Evolutionary conservation across 2,797 vertebrate genomes (phyloP), one percentile per base, ranked within the genome.

Genomic region (Gambusia yucatana): DNA sequence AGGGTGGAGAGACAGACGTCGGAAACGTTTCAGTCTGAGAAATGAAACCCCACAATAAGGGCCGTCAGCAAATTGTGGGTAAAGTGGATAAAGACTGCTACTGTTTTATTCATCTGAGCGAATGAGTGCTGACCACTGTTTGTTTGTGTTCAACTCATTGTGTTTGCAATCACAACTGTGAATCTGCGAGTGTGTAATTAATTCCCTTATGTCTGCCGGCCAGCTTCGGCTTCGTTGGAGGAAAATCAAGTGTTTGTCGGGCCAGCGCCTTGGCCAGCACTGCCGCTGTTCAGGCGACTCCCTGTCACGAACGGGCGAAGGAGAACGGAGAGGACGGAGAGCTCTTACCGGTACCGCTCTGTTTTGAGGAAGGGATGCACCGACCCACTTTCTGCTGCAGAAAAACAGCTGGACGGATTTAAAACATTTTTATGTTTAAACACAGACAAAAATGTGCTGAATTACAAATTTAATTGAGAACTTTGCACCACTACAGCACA

Each of bases 61-160:
- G 65, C 86, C 82, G 90, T 94, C 92, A 94, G 92, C 91, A 84
- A 76, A 91, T 92, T 92, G 71, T 77, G 71, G 63, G 74, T 63
- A 78, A 91, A 92, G 90, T 84, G 85, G 92, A 93, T 93, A 91
- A 94, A 86, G 82, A 84, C 61, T 84, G 82, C 73, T 88, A 84
- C 89, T 94, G 88, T 91, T 92, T 93, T 92, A 94, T 94, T 94
- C 89, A 90, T 91, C 86, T 67, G 75, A 39, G 61, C 75, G 57
- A 82, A 90, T 81, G 77, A 81, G 91, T 91, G 90, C 93, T 94
- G 93, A 94, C 94, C 92, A 88, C 76, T 85, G 79, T 93, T 92
- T 91, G 91, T 91, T 93, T 91, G 81, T 86, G 89, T 85, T 88
- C 81, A 91, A 88, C 83, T 77, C 81, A 85, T 89, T 82, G 84